Conservation (phyloP, 2,113 vertebrate species). For the Thryonomys swinderianus region DNA sequence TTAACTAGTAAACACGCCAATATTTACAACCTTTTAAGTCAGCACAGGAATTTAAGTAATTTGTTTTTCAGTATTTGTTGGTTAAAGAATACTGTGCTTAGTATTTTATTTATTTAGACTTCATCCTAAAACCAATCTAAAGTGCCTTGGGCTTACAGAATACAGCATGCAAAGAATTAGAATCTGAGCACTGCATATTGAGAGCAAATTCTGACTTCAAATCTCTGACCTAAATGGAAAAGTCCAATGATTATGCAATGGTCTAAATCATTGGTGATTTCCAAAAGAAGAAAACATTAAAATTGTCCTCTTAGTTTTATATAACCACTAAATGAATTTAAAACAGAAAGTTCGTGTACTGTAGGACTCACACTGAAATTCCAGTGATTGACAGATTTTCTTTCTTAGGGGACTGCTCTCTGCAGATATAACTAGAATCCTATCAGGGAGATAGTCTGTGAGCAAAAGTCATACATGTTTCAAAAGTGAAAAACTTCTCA, state of each 20-base stretch:
- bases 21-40: slow-evolving; percentile 65
- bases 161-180: slow-evolving; percentile 23
- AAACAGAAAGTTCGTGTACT: background rate
- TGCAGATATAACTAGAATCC: background rate
- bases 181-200: background rate
- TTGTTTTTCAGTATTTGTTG: slow-evolving; percentile 59
- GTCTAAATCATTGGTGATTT: background rate
- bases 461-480: background rate
- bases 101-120: slow-evolving; percentile 39
- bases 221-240: background rate
- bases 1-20: slow-evolving; percentile 59
- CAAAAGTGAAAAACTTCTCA: slow-evolving; percentile 32
- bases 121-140: slow-evolving; percentile 4
- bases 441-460: background rate
- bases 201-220: slow-evolving; percentile 31
- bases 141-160: background rate
- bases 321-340: background rate
- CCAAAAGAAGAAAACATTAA: background rate
- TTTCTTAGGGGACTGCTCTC: background rate
- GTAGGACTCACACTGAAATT: background rate
- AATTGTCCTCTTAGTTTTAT: background rate
- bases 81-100: slow-evolving; percentile 59
- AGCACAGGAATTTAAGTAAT: slow-evolving; percentile 59
- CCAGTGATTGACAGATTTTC: background rate
- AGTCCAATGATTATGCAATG: background rate